Conservation (phyloP, 2,888 invertebrate genomes). For the Oegoconia quadripuncta region DNA sequence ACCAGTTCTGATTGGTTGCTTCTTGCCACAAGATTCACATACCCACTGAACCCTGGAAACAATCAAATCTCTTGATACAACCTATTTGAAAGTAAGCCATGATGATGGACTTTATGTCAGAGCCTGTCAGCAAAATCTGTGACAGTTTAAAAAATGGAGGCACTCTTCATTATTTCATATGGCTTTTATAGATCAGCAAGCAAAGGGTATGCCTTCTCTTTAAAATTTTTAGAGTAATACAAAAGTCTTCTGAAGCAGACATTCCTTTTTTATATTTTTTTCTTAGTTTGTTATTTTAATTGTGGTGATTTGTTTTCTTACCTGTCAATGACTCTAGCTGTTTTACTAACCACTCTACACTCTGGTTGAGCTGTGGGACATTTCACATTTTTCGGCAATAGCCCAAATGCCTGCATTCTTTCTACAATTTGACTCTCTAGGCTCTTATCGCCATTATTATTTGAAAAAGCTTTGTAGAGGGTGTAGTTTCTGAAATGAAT, state of each 20-base stretch:
- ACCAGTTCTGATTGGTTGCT: conserved; percentile 53
- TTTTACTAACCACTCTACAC: conserved; percentile 49
- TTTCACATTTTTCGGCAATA: conserved; percentile 41
- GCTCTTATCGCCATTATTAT: conserved; percentile 35
- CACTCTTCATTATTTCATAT: too few species aligned
- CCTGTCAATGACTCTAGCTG: conserved; percentile 64
- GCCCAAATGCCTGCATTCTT: conserved; percentile 49
- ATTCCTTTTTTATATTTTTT: too few species aligned
- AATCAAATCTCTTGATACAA: conserved; percentile 17
- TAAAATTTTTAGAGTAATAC: too few species aligned
- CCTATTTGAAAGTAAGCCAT: not conserved
- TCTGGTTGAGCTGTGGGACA: conserved; percentile 45
- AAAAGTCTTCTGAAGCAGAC: too few species aligned
- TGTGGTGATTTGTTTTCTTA: too few species aligned
- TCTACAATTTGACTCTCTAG: conserved; percentile 52
- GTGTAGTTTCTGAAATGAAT: conserved; percentile 49
- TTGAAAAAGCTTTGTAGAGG: conserved; percentile 47
- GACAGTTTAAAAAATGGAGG: too few species aligned
- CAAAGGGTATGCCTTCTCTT: too few species aligned
- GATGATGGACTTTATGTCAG: too few species aligned
- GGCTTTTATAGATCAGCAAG: too few species aligned
- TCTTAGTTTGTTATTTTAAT: too few species aligned
- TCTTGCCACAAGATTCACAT: conserved; percentile 56
- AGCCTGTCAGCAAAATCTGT: too few species aligned
- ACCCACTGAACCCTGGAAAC: conserved; percentile 57